Evolutionary conservation across 2,113 vertebrate species (phyloP), one percentile per base, ranked within the genome.

Genomic region (Salvator merianae): DNA sequence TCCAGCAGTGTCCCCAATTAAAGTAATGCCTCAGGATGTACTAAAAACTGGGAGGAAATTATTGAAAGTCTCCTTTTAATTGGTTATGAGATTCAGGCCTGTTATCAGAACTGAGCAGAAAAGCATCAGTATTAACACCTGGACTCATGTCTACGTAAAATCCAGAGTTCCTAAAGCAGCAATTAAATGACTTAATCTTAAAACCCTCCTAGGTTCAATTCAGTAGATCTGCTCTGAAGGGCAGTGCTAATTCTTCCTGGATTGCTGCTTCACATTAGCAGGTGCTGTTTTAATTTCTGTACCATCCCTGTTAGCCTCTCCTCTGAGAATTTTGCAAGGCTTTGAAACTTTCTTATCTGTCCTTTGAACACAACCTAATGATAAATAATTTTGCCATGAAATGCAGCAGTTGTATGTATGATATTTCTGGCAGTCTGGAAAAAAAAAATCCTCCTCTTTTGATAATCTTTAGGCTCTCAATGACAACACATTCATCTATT

Each of bases 181-280:
- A 91, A 90, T 94, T 95, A 93, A 91, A 92, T 83, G 74, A 22
- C 74, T 94, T 94, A 93, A 81, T 91, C 68, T 84, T 90, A 91
- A 91, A 92, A 81, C 77, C 81, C 82, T 92, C 69, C 30, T 79
- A 84, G 88, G 81, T 80, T 90, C 86, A 93, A 87, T 95, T 93
- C 84, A 85, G 87, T 89, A 90, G 26, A 53, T 92, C 70, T 90
- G 85, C 92, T 85, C 85, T 91, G 88, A 94, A 93, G 88, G 81
- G 77, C 83, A 84, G 8, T 89, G 65, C 80, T 95, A 92, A 94
- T 95, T 95, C 91, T 66, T 90, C 76, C 32, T 79, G 72, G 94
- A 90, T 38, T 90, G 88, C 85, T 85, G 77, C 81, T 86, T 83
- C 88, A 81, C 73, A 85, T 79, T 84, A 88, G 89, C 81, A 81